These are phyloP conservation scores for Choristoneura fumiferana DNA, from an alignment of 1,140 invertebrate species.

Conservation along the genomic window DNA sequence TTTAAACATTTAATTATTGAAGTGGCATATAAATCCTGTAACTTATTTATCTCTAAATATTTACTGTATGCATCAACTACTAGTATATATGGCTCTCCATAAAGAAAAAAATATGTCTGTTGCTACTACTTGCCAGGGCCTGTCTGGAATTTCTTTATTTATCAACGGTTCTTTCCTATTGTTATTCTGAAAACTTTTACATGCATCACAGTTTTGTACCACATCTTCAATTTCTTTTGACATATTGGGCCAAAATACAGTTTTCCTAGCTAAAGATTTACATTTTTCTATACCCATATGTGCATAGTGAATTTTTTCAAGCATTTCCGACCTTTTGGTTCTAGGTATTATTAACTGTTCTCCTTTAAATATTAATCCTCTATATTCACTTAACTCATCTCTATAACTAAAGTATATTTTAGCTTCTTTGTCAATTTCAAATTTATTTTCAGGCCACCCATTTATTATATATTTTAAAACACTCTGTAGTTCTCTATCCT, in stretches of 20 bases:
- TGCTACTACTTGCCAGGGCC: not conserved
- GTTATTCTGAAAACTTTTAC: conserved; percentile 3
- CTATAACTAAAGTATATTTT: conserved; percentile 7
- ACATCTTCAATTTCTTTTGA: conserved; percentile 9
- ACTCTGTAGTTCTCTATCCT: conserved; percentile 5
- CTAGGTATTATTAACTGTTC: conserved; percentile 4
- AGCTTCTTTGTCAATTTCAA: not conserved
- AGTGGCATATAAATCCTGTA: not conserved
- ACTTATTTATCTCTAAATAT: too few species aligned
- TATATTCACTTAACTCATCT: not conserved
- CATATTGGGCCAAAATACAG: conserved; percentile 17
- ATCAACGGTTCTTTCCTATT: conserved; percentile 4
- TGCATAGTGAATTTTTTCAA: conserved; percentile 15
- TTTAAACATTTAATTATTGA: not conserved
- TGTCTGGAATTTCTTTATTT: not conserved
- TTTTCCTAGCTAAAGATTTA: not conserved
- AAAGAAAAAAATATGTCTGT: conserved; percentile 1
- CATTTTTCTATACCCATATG: too few species aligned
- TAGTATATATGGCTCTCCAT: not conserved
- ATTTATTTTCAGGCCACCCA: not conserved
- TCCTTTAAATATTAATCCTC: conserved; percentile 14
- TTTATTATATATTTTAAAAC: conserved; percentile 11
- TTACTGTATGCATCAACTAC: conserved; percentile 13
- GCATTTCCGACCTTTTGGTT: conserved; percentile 4
- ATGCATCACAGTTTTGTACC: conserved; percentile 2